A percentile compares a stretch with the other conserved stretches of the same genome.
Conservation (phyloP, 1,140 invertebrate genomes). For the Vanessa tameamea region DNA sequence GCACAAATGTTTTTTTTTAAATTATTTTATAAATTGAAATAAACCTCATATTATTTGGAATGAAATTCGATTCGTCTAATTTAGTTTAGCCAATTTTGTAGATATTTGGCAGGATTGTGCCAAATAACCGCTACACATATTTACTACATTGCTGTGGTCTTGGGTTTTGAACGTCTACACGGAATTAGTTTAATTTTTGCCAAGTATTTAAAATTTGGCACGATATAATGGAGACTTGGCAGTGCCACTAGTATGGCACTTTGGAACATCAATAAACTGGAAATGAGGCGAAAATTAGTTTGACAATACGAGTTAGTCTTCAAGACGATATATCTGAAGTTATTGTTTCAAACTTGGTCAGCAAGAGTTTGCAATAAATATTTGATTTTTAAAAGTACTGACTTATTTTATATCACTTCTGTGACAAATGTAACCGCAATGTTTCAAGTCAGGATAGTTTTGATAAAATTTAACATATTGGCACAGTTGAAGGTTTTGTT, state of each 20-base stretch:
- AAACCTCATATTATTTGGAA: not conserved
- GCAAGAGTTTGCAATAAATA: not conserved
- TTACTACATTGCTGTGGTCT: not conserved
- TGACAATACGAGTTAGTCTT: conserved; percentile 18
- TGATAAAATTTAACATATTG: not conserved
- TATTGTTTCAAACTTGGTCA: conserved; percentile 12
- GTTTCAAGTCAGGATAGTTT: not conserved
- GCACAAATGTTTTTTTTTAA: no score
- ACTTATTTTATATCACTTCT: not conserved
- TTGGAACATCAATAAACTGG: conserved; percentile 23
- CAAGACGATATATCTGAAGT: not conserved
- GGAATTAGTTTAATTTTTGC: conserved; percentile 2
- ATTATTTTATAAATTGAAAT: no score
- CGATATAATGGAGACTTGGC: conserved; percentile 24
- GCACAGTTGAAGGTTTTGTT: not conserved
- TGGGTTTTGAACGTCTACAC: not conserved
- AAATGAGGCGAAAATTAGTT: conserved; percentile 33
- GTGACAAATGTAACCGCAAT: not conserved
- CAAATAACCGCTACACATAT: not conserved
- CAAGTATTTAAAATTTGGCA: conserved; percentile 30
- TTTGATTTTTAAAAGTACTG: not conserved
- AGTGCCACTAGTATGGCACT: conserved; percentile 19
- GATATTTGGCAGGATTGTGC: not conserved
- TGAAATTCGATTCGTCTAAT: not conserved
- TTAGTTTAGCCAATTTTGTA: not conserved